Conservation (phyloP, 1,140 invertebrate genomes). For the Daktulosphaira vitifoliae region DNA sequence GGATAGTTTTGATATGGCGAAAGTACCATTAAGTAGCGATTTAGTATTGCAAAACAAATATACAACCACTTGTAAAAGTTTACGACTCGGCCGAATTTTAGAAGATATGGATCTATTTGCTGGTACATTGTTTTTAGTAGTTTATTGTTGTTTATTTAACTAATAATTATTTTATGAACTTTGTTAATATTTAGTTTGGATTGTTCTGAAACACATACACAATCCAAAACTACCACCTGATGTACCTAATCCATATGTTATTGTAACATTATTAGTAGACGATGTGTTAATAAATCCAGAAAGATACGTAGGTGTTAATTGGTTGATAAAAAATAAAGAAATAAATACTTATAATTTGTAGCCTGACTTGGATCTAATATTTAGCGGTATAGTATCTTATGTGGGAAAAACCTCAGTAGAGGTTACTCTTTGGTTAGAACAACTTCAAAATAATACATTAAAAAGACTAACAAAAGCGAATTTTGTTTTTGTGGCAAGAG, state of each 20-base stretch:
- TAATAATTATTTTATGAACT: conserved; percentile 9
- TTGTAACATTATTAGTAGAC: conserved; percentile 69
- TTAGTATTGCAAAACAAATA: conserved; percentile 57
- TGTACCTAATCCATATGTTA: conserved; percentile 53
- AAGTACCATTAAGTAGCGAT: conserved; percentile 60
- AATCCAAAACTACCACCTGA: conserved; percentile 48
- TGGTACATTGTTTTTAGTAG: conserved; percentile 43
- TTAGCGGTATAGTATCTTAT: conserved; percentile 67
- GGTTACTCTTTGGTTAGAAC: conserved; percentile 60
- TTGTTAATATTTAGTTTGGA: conserved; percentile 49
- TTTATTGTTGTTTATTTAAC: neutral
- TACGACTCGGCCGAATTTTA: conserved; percentile 61
- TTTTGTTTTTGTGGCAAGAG: conserved; percentile 66
- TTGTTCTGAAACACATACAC: conserved; percentile 58
- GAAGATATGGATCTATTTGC: conserved; percentile 76
- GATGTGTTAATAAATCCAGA: conserved; percentile 54
- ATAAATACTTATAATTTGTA: conserved; percentile 36
- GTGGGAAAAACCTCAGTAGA: conserved; percentile 65
- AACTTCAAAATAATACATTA: conserved; percentile 52
- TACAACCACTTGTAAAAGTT: conserved; percentile 53
- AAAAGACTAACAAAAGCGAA: conserved; percentile 54
- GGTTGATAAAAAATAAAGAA: neutral
- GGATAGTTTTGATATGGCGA: conserved; percentile 58
- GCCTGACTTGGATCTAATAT: conserved; percentile 55
- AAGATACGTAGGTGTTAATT: conserved; percentile 45